Conservation (phyloP, 2,888 invertebrate species). For the Temnothorax ravouxi region DNA sequence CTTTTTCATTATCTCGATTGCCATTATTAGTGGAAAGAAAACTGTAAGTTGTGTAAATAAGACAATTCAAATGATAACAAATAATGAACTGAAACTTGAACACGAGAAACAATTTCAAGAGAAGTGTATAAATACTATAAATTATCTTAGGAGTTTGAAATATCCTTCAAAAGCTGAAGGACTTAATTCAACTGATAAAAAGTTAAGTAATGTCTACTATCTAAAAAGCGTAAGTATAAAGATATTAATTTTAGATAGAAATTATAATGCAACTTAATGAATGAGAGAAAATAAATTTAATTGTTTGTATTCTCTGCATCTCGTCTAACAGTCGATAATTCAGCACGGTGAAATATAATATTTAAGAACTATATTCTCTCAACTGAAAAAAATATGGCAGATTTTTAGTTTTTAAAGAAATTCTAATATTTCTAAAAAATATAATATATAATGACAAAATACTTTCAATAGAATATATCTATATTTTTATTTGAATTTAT, state of each 20-base stretch:
- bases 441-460: neutral
- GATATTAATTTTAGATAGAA: neutral
- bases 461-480: neutral
- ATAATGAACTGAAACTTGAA: neutral
- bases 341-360: neutral
- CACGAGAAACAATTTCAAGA: neutral
- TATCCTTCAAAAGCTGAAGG: neutral
- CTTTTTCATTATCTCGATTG: neutral
- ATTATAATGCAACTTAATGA: neutral
- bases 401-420: neutral
- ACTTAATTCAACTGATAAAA: neutral
- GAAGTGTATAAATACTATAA: neutral
- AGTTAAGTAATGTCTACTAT: neutral
- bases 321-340: neutral
- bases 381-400: neutral
- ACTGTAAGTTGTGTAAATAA: neutral
- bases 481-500: constrained; percentile 30
- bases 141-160: neutral
- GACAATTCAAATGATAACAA: neutral
- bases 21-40: neutral
- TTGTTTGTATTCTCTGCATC: neutral
- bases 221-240: too few relatives aligned
- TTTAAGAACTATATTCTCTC: neutral
- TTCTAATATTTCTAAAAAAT: neutral
- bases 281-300: neutral